A percentile compares a stretch with the other conserved stretches of the same genome.
Evolutionary conservation across 2,113 vertebrate species (phyloP).

Genomic region (Asarcornis scutulata): DNA sequence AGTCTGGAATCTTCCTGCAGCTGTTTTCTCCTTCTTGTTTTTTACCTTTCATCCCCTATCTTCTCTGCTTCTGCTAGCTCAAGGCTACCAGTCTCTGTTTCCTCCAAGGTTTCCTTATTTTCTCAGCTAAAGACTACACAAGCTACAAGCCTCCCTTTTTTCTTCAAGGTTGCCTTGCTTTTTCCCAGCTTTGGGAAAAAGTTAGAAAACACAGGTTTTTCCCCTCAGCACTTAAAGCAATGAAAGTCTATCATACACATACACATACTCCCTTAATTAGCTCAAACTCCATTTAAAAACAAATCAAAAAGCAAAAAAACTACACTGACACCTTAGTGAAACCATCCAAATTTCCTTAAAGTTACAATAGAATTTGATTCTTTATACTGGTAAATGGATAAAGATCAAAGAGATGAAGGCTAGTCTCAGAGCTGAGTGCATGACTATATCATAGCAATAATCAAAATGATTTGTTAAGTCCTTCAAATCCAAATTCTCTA

Average conservation of each 20-base stretch:
- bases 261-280: not conserved
- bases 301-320: not conserved
- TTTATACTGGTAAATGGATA: not conserved
- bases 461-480: not conserved
- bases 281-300: not conserved
- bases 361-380: not conserved
- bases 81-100: too few species aligned
- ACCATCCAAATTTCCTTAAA: not conserved
- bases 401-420: not conserved
- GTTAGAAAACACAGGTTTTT: not conserved
- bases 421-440: not conserved
- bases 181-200: too few species aligned
- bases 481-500: not conserved
- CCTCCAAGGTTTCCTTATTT: too few species aligned
- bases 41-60: too few species aligned
- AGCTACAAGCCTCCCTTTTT: too few species aligned
- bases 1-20: too few species aligned
- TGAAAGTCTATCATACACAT: not conserved
- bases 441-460: fast-evolving
- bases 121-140: too few species aligned
- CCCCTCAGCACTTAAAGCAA: not conserved
- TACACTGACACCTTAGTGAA: not conserved
- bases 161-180: too few species aligned
- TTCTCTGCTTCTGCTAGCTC: too few species aligned
- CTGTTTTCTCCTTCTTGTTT: too few species aligned